Evolutionary conservation across 1,140 invertebrate genomes (phyloP).

Genomic region (Apis laboriosa): DNA sequence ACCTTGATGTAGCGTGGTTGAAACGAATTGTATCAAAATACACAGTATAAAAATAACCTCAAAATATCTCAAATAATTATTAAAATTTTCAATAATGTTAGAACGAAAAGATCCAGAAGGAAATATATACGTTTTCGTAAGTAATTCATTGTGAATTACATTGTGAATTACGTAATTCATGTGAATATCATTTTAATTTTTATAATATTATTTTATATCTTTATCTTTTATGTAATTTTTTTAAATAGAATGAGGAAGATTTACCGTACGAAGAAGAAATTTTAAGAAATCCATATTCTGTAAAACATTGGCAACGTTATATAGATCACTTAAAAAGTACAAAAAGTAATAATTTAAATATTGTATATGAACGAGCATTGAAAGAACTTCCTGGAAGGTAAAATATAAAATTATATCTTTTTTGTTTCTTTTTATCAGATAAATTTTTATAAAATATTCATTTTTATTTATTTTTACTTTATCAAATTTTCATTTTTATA

Average conservation of each 20-base stretch:
- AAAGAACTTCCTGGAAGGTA: slow-evolving; percentile 96
- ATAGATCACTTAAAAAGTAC: slow-evolving; percentile 97
- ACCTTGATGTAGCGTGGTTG: slow-evolving; percentile 3
- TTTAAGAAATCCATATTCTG: slow-evolving; percentile 96
- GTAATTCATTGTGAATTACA: slow-evolving; percentile 45
- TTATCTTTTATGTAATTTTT: not conserved
- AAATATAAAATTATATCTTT: not conserved
- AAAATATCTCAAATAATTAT: not conserved
- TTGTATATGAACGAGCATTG: slow-evolving; percentile 97
- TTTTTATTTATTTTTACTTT: too few species aligned
- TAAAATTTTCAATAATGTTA: slow-evolving; percentile 55
- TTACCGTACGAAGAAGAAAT: slow-evolving; percentile 99
- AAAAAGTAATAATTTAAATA: slow-evolving; percentile 90
- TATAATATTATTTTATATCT: not conserved
- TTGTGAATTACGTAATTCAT: too few species aligned
- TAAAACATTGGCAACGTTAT: slow-evolving; percentile 98
- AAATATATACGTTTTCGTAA: slow-evolving; percentile 72
- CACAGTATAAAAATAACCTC: not conserved
- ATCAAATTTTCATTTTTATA: slow-evolving; percentile 56
- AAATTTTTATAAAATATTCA: not conserved
- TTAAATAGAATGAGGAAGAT: slow-evolving; percentile 93
- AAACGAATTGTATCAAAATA: slow-evolving; percentile 1
- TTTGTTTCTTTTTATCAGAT: not conserved
- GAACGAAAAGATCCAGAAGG: slow-evolving; percentile 67
- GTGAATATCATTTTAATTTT: not conserved